phyloP scores from a whole-genome alignment of 2,797 vertebrate genomes.

The Vipera latastei region DNA sequence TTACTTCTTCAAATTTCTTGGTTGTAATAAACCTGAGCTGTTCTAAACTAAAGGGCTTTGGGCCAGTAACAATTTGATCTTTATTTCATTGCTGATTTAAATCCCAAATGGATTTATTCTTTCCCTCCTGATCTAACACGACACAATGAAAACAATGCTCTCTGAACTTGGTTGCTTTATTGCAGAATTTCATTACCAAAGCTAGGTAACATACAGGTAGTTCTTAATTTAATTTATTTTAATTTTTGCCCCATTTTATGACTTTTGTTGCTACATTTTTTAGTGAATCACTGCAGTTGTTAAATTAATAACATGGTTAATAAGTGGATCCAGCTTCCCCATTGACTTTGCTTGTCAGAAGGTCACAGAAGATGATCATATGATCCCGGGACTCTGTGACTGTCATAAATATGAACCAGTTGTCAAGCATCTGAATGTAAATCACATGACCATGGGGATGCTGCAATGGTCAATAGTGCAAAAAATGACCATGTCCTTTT shows the following conservation, averaged over 20 bases:
- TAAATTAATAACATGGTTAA: not conserved
- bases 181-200: not conserved
- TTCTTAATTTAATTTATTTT: not conserved
- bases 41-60: constrained; percentile 38
- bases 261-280: not conserved
- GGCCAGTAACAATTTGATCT: not conserved
- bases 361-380: not conserved
- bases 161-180: not conserved
- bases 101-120: constrained; percentile 35
- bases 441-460: not conserved
- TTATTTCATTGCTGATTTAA: constrained; percentile 41
- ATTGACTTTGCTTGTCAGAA: not conserved
- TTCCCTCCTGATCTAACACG: constrained; percentile 42
- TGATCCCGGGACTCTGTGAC: not conserved
- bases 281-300: not conserved
- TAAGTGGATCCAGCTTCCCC: not conserved
- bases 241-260: not conserved
- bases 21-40: constrained; percentile 29
- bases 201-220: not conserved
- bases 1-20: constrained; percentile 14
- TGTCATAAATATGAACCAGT: not conserved
- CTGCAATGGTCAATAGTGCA: not conserved
- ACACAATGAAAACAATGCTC: constrained; percentile 21
- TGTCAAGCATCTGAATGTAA: not conserved
- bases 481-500: not conserved